Conservation (phyloP, 2,797 vertebrate genomes). For the Eremophila alpestris region DNA sequence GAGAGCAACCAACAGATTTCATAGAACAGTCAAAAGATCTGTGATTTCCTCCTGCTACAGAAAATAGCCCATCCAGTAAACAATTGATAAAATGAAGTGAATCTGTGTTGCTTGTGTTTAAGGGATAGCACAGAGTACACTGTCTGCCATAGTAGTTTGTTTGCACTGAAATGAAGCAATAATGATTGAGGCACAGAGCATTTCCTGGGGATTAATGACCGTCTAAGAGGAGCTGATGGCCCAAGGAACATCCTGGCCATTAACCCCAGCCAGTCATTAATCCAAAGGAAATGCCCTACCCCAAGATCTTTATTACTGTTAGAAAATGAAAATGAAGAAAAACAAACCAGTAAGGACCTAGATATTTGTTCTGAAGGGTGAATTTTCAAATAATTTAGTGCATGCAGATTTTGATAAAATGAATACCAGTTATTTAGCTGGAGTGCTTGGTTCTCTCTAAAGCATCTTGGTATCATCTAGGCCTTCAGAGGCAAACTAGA, state of each 20-base stretch:
- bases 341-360: neutral
- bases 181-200: slow-evolving; percentile 57
- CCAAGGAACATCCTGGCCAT: slow-evolving; percentile 64
- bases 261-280: slow-evolving; percentile 72
- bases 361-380: neutral
- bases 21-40: slow-evolving; percentile 11
- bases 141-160: slow-evolving; percentile 63
- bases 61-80: slow-evolving; percentile 68
- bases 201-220: slow-evolving; percentile 70
- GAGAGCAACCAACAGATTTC: neutral
- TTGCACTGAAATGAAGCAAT: slow-evolving; percentile 75
- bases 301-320: slow-evolving; percentile 53
- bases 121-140: slow-evolving; percentile 35
- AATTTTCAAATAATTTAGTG: slow-evolving; percentile 14
- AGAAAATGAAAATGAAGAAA: slow-evolving; percentile 47
- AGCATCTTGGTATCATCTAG: neutral
- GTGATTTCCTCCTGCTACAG: slow-evolving; percentile 54
- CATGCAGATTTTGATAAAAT: slow-evolving; percentile 10
- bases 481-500: neutral
- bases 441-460: neutral
- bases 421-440: neutral
- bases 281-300: slow-evolving; percentile 65
- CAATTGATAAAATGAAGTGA: slow-evolving; percentile 70
- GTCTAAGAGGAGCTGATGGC: slow-evolving; percentile 64
- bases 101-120: slow-evolving; percentile 59